Evolutionary conservation across 1,140 invertebrate species (phyloP).

Genomic region (Argopecten irradians): DNA sequence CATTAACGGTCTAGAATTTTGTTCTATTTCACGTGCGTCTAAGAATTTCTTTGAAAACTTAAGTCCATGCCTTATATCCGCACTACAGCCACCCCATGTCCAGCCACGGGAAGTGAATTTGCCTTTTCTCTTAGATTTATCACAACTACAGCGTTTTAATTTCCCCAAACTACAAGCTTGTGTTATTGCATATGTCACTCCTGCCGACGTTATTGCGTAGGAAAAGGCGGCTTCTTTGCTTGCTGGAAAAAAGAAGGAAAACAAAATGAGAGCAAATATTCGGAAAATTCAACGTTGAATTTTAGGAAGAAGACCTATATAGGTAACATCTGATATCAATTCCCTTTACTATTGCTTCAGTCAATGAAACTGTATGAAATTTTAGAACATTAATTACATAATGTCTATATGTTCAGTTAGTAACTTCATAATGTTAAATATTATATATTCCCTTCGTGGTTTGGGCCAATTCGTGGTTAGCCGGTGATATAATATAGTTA

Average conservation of each 20-base stretch:
- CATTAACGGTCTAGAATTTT: constrained; percentile 89
- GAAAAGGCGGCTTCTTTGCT: constrained; percentile 80
- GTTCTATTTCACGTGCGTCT: constrained; percentile 77
- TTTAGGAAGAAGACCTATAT: neutral
- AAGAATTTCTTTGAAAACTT: constrained; percentile 80
- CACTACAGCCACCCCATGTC: constrained; percentile 79
- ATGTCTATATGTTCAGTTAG: no score
- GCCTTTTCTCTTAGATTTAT: constrained; percentile 68
- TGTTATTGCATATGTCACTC: constrained; percentile 89
- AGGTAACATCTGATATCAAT: neutral
- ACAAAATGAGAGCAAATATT: neutral
- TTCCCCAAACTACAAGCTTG: constrained; percentile 90
- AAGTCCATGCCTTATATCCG: constrained; percentile 81
- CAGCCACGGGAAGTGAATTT: constrained; percentile 63
- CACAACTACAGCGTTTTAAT: constrained; percentile 90
- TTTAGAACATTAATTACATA: no score
- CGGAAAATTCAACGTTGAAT: neutral
- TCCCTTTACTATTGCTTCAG: no score
- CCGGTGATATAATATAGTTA: no score
- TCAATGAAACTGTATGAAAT: no score
- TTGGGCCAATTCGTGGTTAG: no score
- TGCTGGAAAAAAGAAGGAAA: constrained; percentile 72
- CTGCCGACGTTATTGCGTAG: constrained; percentile 85
- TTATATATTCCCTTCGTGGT: no score
- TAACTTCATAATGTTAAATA: no score